Evolutionary conservation across 2,797 vertebrate species (phyloP).

Genomic region (Pipistrellus pygmaeus): DNA sequence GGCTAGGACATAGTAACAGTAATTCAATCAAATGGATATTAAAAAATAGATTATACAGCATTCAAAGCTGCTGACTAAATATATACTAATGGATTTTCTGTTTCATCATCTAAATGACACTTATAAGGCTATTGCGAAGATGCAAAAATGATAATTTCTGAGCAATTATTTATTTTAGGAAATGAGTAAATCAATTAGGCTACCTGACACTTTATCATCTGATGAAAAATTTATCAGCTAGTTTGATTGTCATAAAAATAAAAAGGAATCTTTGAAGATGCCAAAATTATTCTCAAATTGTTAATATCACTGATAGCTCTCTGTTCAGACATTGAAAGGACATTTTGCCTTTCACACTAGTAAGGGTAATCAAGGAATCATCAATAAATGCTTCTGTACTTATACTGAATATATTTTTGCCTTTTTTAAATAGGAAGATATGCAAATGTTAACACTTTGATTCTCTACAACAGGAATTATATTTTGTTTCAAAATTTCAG

Average conservation of each 20-base stretch:
- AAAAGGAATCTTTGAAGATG: conserved; percentile 35
- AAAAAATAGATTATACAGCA: conserved; percentile 59
- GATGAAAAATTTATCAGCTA: conserved; percentile 28
- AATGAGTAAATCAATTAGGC: conserved; percentile 52
- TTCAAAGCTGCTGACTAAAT: conserved; percentile 56
- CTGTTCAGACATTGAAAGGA: not conserved
- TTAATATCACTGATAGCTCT: not conserved
- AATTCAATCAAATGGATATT: conserved; percentile 69
- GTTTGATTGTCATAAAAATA: conserved; percentile 55
- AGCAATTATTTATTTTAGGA: conserved; percentile 60
- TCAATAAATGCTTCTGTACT: not conserved
- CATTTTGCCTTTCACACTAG: not conserved
- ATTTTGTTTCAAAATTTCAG: not conserved
- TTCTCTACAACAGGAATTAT: not conserved
- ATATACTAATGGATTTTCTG: conserved; percentile 60
- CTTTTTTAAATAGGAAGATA: not conserved
- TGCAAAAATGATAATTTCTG: not conserved
- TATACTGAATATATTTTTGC: not conserved
- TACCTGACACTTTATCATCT: conserved; percentile 28
- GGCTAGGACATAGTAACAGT: conserved; percentile 53
- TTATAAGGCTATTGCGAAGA: conserved; percentile 16
- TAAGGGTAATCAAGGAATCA: not conserved
- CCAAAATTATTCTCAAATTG: not conserved
- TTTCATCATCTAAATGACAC: conserved; percentile 59
- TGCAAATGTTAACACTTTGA: not conserved